Evolutionary conservation across 2,113 vertebrate genomes (phyloP).

Genomic region (Lepus americanus): DNA sequence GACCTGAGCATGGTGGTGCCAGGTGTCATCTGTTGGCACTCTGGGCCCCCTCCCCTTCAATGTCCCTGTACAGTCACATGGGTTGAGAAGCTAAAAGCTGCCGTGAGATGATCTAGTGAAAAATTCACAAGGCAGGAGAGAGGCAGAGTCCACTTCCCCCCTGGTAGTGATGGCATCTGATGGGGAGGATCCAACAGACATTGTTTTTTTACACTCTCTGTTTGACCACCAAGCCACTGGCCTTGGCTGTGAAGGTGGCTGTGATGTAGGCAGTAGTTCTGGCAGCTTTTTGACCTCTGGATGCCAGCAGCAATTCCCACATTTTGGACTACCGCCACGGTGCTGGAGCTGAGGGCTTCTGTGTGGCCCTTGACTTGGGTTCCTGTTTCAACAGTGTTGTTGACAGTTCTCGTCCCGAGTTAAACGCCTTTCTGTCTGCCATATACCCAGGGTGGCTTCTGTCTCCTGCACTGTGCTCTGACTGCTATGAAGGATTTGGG

Average conservation of each 20-base stretch:
- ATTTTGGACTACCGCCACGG: neutral
- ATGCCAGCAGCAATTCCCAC: neutral
- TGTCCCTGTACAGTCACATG: neutral
- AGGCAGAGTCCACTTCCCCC: neutral
- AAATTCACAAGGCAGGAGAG: neutral
- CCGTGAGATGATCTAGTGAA: neutral
- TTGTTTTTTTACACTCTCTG: neutral
- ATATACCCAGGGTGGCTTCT: neutral
- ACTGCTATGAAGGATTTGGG: neutral
- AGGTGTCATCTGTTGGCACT: neutral
- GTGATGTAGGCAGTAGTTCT: neutral
- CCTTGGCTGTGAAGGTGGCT: neutral
- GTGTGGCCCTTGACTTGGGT: neutral
- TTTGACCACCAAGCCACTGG: neutral
- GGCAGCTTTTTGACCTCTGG: neutral
- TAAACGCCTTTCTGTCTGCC: neutral
- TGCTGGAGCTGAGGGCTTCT: neutral
- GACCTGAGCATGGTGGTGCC: neutral
- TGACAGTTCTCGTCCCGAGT: neutral
- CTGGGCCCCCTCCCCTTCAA: neutral
- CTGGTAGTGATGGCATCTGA: neutral
- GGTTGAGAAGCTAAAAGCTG: neutral
- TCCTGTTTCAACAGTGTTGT: conserved; percentile 5
- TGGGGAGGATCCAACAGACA: neutral
- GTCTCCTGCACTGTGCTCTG: neutral